Base-by-base conservation (phyloP, 2,113 vertebrate species). In the Aptenodytes patagonicus region DNA sequence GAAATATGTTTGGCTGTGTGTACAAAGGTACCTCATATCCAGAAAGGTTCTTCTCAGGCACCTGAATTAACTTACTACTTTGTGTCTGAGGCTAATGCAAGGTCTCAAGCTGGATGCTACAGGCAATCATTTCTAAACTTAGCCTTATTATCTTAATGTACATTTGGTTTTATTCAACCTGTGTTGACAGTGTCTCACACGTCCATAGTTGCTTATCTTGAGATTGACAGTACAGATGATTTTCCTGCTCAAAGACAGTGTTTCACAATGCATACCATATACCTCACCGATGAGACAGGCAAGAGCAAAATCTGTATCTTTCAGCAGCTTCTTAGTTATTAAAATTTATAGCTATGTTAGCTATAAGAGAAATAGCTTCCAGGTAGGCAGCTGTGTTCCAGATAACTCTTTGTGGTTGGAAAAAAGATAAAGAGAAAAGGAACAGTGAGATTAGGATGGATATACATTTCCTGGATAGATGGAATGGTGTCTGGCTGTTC, bases 321-420 rank as follows among this genome's bases (percentile, higher is more conserved):
- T 95, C 73, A 94, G 60, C 93, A 93, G 70, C 64, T 87, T 66
- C 57, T 83, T 83, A 72, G 65, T 82, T 94, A 91, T 69, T 95
- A 89, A 87, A 77, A 76, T 95, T 92, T 88, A n/a, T 78, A 58
- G 17, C 57, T 69, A 4, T 72, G 34, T 72, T 94, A 79, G n/a
- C 46, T 86, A 1, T 64, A 66, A 94, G 31, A 88, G 38, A 87
- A 90, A 89, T 70, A 91, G 65, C 85, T 93, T 90, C 62, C 61
- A 95, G 81, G 64, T 96, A 94, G 81, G 78, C 89, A 93, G 70
- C 81, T 96, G 84, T 82, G 49, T 72, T 93, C 81, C 84, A 85
- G 78, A 87, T 68, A 82, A 34, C 18, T 61, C 57, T 87, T 44
- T 89, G 72, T 87, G 79, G 52, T 1, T 89, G 36, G 72, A 76